Conservation (phyloP, 2,113 vertebrate genomes). For the Galemys pyrenaicus region DNA sequence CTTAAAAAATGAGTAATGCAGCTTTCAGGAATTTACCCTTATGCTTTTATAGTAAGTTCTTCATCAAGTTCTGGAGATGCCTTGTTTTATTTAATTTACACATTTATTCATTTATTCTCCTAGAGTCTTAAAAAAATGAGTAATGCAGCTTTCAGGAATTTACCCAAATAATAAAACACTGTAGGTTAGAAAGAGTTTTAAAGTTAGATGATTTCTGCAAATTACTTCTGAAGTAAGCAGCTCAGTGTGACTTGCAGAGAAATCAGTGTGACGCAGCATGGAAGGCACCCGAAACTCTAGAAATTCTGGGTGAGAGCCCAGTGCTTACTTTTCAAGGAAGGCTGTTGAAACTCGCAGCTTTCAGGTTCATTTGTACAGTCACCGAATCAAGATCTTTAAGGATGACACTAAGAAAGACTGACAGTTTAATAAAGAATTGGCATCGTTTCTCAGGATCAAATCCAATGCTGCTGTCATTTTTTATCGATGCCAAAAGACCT, state of each 20-base stretch:
- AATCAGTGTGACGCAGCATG: neutral
- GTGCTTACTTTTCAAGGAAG: slow-evolving; percentile 7
- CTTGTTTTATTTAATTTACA: too few species aligned
- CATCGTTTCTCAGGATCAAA: slow-evolving; percentile 36
- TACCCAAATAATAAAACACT: too few species aligned
- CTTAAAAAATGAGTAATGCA: too few species aligned
- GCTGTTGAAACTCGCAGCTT: slow-evolving; percentile 50
- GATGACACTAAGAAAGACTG: slow-evolving; percentile 41
- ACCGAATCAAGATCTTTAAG: slow-evolving; percentile 25
- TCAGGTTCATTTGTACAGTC: slow-evolving; percentile 59
- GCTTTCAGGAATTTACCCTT: too few species aligned
- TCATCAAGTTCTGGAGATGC: too few species aligned
- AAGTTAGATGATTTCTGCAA: slow-evolving; percentile 1
- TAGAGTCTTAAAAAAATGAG: too few species aligned
- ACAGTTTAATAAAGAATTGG: slow-evolving; percentile 55
- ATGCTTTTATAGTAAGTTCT: too few species aligned
- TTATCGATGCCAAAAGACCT: slow-evolving; percentile 34
- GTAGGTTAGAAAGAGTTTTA: neutral
- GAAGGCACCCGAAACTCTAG: neutral
- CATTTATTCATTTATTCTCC: too few species aligned
- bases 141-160: too few species aligned
- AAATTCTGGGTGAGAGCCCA: neutral
- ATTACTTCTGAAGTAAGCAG: slow-evolving; percentile 53
- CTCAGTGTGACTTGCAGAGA: neutral
- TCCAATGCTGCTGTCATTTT: slow-evolving; percentile 55